A percentile compares a stretch with the other conserved stretches of the same genome.
phyloP scores from a whole-genome alignment of 2,888 invertebrate species.

The Pandemis cinnamomeana region DNA sequence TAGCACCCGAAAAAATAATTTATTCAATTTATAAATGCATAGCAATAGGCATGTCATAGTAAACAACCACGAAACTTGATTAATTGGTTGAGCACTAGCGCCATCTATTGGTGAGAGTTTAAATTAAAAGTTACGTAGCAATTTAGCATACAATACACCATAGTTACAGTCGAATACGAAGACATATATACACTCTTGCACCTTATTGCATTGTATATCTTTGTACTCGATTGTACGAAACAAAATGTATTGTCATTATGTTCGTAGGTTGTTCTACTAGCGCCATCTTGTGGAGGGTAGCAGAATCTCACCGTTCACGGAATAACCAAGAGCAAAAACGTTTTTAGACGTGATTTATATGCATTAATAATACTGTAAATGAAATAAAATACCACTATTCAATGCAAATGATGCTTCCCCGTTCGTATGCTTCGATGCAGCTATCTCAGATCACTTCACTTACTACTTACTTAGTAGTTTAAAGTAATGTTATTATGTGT shows the following conservation, averaged over 20 bases:
- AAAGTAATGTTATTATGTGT: too few relatives aligned
- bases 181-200: too few relatives aligned
- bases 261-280: neutral
- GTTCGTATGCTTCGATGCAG: too few relatives aligned
- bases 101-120: conserved; percentile 15
- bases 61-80: neutral
- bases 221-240: too few relatives aligned
- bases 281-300: conserved; percentile 12
- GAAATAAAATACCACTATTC: too few relatives aligned
- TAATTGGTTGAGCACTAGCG: conserved; percentile 5
- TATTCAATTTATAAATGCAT: neutral
- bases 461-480: too few relatives aligned
- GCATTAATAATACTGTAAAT: too few relatives aligned
- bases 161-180: too few relatives aligned
- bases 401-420: too few relatives aligned
- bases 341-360: too few relatives aligned
- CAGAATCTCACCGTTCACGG: neutral
- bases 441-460: too few relatives aligned
- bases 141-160: neutral
- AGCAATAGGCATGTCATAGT: conserved; percentile 1
- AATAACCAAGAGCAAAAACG: neutral
- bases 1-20: neutral
- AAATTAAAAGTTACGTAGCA: neutral
- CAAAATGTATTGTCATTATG: neutral
- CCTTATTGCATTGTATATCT: too few relatives aligned